phyloP scores from a whole-genome alignment of 1,140 invertebrate genomes.

The Drosophila parvula region DNA sequence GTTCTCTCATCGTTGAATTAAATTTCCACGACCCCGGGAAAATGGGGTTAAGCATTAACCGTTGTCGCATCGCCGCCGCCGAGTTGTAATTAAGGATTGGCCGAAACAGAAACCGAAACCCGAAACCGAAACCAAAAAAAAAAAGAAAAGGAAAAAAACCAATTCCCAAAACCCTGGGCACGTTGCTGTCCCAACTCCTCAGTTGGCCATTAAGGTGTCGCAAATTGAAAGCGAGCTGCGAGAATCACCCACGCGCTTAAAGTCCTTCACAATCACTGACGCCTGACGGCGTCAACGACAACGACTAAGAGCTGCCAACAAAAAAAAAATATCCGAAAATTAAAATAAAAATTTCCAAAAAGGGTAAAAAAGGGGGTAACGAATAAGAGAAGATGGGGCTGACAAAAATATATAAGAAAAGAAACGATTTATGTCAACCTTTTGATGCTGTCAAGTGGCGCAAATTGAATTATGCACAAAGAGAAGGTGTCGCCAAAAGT shows the following conservation, averaged over 20 bases:
- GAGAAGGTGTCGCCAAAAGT: slow-evolving; percentile 69
- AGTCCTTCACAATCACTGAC: slow-evolving; percentile 42
- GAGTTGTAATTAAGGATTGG: slow-evolving; percentile 31
- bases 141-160: background rate
- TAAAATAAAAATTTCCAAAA: slow-evolving; percentile 12
- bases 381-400: slow-evolving; percentile 1
- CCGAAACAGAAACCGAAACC: slow-evolving; percentile 9
- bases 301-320: background rate
- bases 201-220: slow-evolving; percentile 65
- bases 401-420: slow-evolving; percentile 5
- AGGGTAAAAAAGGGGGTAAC: background rate
- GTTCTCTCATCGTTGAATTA: slow-evolving; percentile 53
- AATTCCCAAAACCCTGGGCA: slow-evolving; percentile 27
- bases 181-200: slow-evolving; percentile 49
- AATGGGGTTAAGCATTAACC: slow-evolving; percentile 21
- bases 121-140: slow-evolving; percentile 1
- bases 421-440: slow-evolving; percentile 58
- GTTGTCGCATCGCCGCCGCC: background rate
- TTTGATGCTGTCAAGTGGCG: slow-evolving; percentile 64
- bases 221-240: slow-evolving; percentile 61
- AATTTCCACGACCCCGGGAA: slow-evolving; percentile 24
- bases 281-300: slow-evolving; percentile 18
- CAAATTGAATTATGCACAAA: slow-evolving; percentile 78
- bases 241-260: slow-evolving; percentile 33
- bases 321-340: slow-evolving; percentile 9